phyloP scores from a whole-genome alignment of 2,888 invertebrate species.

The Pegoplata infirma region DNA sequence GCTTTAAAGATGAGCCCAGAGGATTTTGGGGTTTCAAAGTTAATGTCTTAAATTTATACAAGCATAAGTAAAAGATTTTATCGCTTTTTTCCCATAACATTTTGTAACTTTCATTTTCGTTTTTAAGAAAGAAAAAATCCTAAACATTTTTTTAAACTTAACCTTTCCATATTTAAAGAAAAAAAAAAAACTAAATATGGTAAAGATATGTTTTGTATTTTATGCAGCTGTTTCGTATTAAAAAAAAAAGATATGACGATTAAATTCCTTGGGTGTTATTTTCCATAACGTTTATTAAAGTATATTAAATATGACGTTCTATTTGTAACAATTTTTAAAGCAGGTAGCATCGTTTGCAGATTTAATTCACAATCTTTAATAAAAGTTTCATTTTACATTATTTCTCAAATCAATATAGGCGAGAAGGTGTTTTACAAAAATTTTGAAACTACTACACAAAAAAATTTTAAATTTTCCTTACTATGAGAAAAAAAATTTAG shows the following conservation, averaged over 20 bases:
- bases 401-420: too few relatives aligned
- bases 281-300: background rate
- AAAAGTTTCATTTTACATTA: too few relatives aligned
- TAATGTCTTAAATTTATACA: background rate
- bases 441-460: too few relatives aligned
- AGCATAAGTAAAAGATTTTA: background rate
- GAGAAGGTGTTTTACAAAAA: too few relatives aligned
- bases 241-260: background rate
- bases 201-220: background rate
- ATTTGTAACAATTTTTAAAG: too few relatives aligned
- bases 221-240: conserved; percentile 16
- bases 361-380: too few relatives aligned
- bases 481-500: too few relatives aligned
- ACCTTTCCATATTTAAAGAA: conserved; percentile 18
- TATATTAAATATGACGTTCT: too few relatives aligned
- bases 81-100: background rate
- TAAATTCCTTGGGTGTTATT: background rate
- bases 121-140: conserved; percentile 6
- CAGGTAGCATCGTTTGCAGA: too few relatives aligned
- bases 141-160: conserved; percentile 10
- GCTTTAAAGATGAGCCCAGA: background rate
- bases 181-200: background rate
- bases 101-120: conserved; percentile 48
- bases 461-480: too few relatives aligned
- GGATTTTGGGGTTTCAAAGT: background rate